A percentile compares a stretch with the other conserved stretches of the same genome.
phyloP scores from a whole-genome alignment of 1,140 invertebrate species.

The Solen grandis region DNA sequence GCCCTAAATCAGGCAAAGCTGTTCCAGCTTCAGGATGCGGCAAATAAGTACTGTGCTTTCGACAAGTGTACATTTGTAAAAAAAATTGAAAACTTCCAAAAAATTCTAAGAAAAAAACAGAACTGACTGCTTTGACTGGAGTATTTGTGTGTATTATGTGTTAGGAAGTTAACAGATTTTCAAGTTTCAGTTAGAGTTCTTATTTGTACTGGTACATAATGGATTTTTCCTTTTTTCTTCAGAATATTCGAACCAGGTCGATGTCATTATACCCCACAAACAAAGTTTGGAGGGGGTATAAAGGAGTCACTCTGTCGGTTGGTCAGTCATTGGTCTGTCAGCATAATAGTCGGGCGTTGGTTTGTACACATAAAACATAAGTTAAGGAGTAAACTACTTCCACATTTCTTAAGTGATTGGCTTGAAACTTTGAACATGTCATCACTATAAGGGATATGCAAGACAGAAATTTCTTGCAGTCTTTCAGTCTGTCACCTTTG shows the following conservation, averaged over 20 bases:
- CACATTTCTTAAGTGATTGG: constrained; percentile 40
- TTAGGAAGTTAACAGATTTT: constrained; percentile 43
- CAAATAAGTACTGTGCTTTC: neutral
- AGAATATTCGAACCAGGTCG: constrained; percentile 43
- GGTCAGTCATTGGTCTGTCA: constrained; percentile 39
- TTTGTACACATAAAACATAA: constrained; percentile 45
- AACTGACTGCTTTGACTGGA: constrained; percentile 35
- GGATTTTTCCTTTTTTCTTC: constrained; percentile 42
- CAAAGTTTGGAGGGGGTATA: constrained; percentile 42
- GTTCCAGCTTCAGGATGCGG: neutral
- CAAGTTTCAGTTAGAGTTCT: constrained; percentile 37
- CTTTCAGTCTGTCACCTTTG: constrained; percentile 18
- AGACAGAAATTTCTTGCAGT: constrained; percentile 37
- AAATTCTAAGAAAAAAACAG: constrained; percentile 14
- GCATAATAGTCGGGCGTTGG: constrained; percentile 39
- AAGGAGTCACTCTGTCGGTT: constrained; percentile 41
- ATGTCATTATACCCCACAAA: constrained; percentile 40
- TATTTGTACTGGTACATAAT: constrained; percentile 41
- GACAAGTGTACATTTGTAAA: neutral
- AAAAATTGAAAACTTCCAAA: neutral
- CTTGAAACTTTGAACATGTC: constrained; percentile 44
- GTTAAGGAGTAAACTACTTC: constrained; percentile 44
- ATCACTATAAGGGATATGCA: constrained; percentile 41
- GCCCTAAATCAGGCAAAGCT: neutral
- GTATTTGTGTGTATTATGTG: constrained; percentile 41